Conservation (phyloP, 2,113 vertebrate species). For the Sinocyclocheilus rhinocerous region DNA sequence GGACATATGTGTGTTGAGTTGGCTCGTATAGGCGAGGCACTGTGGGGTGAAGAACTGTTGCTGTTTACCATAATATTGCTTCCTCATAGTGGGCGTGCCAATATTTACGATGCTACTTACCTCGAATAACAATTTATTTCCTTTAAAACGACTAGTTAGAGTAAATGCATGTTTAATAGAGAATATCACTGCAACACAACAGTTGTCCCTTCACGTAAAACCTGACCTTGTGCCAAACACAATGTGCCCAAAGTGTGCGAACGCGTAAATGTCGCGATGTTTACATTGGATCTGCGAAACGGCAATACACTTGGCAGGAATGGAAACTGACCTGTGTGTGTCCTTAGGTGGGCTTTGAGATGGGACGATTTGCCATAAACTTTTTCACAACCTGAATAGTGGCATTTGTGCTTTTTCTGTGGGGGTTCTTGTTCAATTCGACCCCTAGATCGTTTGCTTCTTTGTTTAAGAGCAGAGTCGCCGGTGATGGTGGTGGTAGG, state of each 20-base stretch:
- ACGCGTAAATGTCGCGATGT: conserved; percentile 14
- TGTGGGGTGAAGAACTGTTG: conserved; percentile 61
- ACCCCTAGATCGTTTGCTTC: conserved; percentile 86
- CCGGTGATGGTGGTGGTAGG: conserved; percentile 78
- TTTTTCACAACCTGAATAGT: conserved; percentile 98
- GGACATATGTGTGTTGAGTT: not conserved
- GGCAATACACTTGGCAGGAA: conserved; percentile 62
- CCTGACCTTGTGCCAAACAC: not conserved
- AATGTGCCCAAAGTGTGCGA: conserved; percentile 30
- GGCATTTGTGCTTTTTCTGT: conserved; percentile 98
- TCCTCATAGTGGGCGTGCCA: conserved; percentile 56
- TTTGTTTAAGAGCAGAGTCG: conserved; percentile 91
- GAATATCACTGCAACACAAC: not conserved
- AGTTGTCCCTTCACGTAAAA: conserved; percentile 15
- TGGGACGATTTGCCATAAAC: conserved; percentile 99
- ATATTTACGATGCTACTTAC: conserved; percentile 39
- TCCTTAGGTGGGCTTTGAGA: conserved; percentile 98
- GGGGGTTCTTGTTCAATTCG: conserved; percentile 87
- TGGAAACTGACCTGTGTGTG: conserved; percentile 96
- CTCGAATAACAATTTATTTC: not conserved
- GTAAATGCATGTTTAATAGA: not conserved
- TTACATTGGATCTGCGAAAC: conserved; percentile 56
- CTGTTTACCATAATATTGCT: conserved; percentile 40
- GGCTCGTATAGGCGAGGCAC: conserved; percentile 25
- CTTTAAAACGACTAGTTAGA: not conserved